These are phyloP conservation scores for Scaptomyza polygonia DNA, from an alignment of 2,888 invertebrate species.

Conservation along the genomic window DNA sequence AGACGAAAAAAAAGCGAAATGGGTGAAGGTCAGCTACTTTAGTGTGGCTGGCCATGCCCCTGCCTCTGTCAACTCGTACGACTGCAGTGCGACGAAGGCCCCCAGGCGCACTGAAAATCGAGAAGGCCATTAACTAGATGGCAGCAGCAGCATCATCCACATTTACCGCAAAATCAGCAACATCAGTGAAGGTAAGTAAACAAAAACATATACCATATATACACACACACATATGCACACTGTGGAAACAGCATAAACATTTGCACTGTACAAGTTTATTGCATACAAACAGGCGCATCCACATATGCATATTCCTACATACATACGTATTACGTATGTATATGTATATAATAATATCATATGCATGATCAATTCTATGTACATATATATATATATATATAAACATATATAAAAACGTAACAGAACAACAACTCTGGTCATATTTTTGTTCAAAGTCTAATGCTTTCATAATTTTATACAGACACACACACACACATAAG, in stretches of 20 bases:
- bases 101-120: conserved; percentile 10
- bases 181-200: conserved; percentile 52
- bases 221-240: conserved; percentile 4
- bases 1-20: conserved; percentile 46
- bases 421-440: conserved; percentile 51
- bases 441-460: conserved; percentile 67
- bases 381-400: conserved; percentile 12
- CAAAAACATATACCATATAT: conserved; percentile 34
- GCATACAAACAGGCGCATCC: conserved; percentile 29
- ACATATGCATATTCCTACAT: too few relatives aligned
- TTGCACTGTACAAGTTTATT: conserved; percentile 19
- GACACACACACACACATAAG: conserved; percentile 11
- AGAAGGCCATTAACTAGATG: conserved; percentile 66
- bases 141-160: conserved; percentile 8
- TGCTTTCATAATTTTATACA: conserved; percentile 69
- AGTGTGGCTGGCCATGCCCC: conserved; percentile 10
- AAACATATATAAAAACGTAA: conserved; percentile 22
- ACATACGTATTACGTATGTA: too few relatives aligned
- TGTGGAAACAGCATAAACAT: background rate
- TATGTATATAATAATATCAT: too few relatives aligned
- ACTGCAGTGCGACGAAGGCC: conserved; percentile 29
- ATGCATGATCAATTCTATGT: too few relatives aligned
- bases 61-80: background rate
- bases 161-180: conserved; percentile 39
- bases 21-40: conserved; percentile 76